Percentiles rank a stretch among this genome's conserved stretches.
Conservation (phyloP, 2,113 vertebrate genomes). For the Charadrius vociferus region DNA sequence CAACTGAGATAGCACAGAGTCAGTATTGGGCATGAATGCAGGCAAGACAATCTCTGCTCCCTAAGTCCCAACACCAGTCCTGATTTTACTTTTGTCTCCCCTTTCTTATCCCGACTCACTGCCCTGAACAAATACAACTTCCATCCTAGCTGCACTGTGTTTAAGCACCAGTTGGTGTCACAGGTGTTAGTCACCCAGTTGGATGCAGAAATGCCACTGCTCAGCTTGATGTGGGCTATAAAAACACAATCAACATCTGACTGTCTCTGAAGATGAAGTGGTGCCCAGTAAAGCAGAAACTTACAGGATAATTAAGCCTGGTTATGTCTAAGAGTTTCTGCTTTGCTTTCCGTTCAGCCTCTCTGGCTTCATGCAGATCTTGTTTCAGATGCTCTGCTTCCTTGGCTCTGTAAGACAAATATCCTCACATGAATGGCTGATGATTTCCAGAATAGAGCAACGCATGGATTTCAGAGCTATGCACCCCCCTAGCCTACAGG, state of each 20-base stretch:
- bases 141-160: background rate
- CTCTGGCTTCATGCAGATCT: conserved; percentile 88
- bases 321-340: conserved; percentile 88
- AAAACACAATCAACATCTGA: background rate
- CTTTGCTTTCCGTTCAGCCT: conserved; percentile 86
- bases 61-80: background rate
- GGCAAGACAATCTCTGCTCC: background rate
- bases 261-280: background rate
- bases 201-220: background rate
- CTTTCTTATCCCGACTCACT: background rate
- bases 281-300: background rate
- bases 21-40: background rate
- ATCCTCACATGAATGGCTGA: background rate
- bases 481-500: background rate
- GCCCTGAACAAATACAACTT: background rate
- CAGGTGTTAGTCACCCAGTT: background rate
- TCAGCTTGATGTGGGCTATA: background rate
- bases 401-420: conserved; percentile 79
- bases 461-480: background rate
- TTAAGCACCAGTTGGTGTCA: background rate
- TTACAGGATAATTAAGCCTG: conserved; percentile 84
- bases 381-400: conserved; percentile 91
- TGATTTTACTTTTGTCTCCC: background rate
- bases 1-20: background rate
- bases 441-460: background rate